A percentile compares a stretch with the other conserved stretches of the same genome.
phyloP scores from a whole-genome alignment of 2,113 vertebrate species.

The Drymodes brunneopygia region DNA sequence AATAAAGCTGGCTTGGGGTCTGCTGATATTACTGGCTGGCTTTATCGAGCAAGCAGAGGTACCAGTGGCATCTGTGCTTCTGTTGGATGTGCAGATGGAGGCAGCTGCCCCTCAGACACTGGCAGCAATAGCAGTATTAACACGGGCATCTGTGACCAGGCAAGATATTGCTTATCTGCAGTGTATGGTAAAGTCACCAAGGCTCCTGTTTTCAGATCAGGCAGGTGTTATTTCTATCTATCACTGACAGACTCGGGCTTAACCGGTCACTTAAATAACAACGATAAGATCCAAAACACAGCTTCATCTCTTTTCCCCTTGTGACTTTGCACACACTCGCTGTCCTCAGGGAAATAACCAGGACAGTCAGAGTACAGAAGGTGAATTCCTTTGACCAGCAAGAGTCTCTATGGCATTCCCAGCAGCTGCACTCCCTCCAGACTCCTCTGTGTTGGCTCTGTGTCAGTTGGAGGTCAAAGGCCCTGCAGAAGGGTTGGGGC shows the following conservation, averaged over 20 bases:
- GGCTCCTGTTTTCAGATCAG: neutral
- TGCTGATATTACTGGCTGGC: neutral
- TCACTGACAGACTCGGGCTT: neutral
- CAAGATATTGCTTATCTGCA: slow-evolving; percentile 16
- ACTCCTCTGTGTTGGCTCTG: neutral
- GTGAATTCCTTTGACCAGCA: neutral
- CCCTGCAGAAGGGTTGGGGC: neutral
- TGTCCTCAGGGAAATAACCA: neutral
- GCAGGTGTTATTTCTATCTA: slow-evolving; percentile 25
- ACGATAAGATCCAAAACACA: neutral
- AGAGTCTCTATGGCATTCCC: rapidly evolving
- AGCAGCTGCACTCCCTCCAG: neutral
- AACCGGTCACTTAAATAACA: neutral
- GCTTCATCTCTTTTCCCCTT: neutral
- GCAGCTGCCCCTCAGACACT: neutral
- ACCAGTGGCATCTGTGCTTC: slow-evolving; percentile 15
- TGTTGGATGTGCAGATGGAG: neutral
- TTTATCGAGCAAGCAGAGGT: slow-evolving; percentile 34
- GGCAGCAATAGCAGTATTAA: neutral
- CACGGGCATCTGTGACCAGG: neutral
- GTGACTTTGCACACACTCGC: neutral
- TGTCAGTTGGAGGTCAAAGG: neutral
- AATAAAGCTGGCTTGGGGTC: slow-evolving; percentile 5
- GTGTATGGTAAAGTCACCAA: neutral
- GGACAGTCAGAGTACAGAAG: neutral